Evolutionary conservation across 2,797 vertebrate genomes (phyloP).

Genomic region (Chelonia mydas): DNA sequence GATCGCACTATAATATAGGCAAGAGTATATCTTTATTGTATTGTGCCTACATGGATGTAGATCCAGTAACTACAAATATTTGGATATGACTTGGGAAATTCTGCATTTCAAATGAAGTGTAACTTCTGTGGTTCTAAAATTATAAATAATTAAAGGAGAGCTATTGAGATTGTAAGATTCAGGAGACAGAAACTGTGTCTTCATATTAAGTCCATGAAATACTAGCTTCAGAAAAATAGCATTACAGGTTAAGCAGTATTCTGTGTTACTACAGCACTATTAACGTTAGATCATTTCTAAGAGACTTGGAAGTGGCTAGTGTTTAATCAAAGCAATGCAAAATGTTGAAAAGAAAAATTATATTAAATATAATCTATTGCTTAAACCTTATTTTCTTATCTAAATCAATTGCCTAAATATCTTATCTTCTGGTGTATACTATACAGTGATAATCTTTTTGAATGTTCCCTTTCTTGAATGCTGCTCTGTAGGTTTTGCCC

Average conservation of each 20-base stretch:
- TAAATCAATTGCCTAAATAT: background rate
- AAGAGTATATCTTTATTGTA: background rate
- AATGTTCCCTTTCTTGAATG: background rate
- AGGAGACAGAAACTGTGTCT: background rate
- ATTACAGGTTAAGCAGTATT: background rate
- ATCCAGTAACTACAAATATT: slow-evolving; percentile 5
- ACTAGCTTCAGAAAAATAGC: no score
- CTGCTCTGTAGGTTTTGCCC: background rate
- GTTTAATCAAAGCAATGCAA: background rate
- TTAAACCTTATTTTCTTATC: background rate
- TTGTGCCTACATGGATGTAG: background rate
- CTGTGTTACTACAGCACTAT: background rate
- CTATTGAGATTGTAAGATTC: background rate
- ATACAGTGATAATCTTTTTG: background rate
- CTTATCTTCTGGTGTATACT: background rate
- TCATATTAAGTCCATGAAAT: slow-evolving; percentile 5
- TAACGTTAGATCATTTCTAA: background rate
- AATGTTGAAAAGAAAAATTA: background rate
- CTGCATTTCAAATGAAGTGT: slow-evolving; percentile 45
- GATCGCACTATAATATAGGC: background rate
- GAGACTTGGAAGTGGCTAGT: background rate
- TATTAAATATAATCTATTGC: background rate
- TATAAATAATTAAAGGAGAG: slow-evolving; percentile 32
- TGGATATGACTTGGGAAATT: slow-evolving; percentile 27
- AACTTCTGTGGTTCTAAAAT: slow-evolving; percentile 28